phyloP scores from a whole-genome alignment of 2,113 vertebrate species.

The Arothron firmamentum region DNA sequence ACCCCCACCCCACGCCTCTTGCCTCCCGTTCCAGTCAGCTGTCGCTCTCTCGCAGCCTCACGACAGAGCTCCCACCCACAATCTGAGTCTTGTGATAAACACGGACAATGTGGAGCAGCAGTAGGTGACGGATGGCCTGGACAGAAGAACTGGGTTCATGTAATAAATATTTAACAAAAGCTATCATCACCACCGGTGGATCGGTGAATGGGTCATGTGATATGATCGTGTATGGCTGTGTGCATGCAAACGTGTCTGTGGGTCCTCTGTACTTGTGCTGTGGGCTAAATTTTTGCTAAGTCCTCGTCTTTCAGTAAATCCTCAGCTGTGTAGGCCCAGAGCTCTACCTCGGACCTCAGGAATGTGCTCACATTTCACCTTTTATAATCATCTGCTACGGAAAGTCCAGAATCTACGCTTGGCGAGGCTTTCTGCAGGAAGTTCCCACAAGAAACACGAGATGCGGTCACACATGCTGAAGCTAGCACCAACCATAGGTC shows the following conservation, averaged over 20 bases:
- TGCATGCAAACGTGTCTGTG: conserved; percentile 22
- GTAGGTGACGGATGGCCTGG: conserved; percentile 12
- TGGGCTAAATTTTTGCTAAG: conserved; percentile 39
- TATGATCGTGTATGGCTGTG: neutral
- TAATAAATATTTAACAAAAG: conserved; percentile 6
- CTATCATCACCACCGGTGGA: conserved; percentile 7
- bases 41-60: conserved; percentile 59
- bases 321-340: conserved; percentile 65
- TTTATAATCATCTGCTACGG: conserved; percentile 62
- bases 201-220: neutral
- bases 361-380: conserved; percentile 77
- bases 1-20: conserved; percentile 4
- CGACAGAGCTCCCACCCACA: conserved; percentile 24
- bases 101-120: neutral
- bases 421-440: conserved; percentile 34
- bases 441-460: conserved; percentile 66
- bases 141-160: neutral
- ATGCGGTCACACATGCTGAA: conserved; percentile 42
- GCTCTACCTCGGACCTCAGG: conserved; percentile 51
- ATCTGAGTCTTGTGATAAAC: conserved; percentile 52
- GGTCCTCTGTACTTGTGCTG: conserved; percentile 12
- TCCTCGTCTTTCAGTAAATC: conserved; percentile 57
- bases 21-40: conserved; percentile 60
- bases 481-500: conserved; percentile 47
- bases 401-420: conserved; percentile 43